phyloP scores from a whole-genome alignment of 2,888 invertebrate genomes.

The Crocallis elinguaria region DNA sequence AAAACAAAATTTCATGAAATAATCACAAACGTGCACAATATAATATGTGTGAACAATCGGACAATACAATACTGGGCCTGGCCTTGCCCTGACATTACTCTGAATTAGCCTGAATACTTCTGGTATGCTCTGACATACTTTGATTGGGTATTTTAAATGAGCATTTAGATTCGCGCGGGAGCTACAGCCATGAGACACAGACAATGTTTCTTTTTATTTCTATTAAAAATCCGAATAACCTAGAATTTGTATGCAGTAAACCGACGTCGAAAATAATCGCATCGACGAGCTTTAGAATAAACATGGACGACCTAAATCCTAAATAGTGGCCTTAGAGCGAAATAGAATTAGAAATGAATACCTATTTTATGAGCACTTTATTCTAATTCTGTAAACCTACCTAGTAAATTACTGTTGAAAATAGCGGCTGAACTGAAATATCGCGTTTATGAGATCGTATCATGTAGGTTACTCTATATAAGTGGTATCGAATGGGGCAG shows the following conservation, averaged over 20 bases:
- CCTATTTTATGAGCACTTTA: slow-evolving; percentile 48
- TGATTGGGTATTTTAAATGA: not conserved
- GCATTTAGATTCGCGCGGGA: not conserved
- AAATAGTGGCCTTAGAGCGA: slow-evolving; percentile 49
- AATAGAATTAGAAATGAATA: slow-evolving; percentile 50
- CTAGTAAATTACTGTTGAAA: slow-evolving; percentile 48
- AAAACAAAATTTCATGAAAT: slow-evolving; percentile 12
- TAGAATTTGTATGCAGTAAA: slow-evolving; percentile 7
- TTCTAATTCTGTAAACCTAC: slow-evolving; percentile 46
- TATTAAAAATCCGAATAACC: slow-evolving; percentile 6
- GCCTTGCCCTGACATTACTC: slow-evolving; percentile 28
- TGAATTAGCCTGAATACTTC: slow-evolving; percentile 21
- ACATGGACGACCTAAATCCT: slow-evolving; percentile 45
- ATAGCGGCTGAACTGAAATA: slow-evolving; percentile 56
- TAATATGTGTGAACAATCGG: slow-evolving; percentile 25
- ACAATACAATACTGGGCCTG: slow-evolving; percentile 23
- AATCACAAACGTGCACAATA: slow-evolving; percentile 23
- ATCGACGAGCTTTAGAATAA: slow-evolving; percentile 25
- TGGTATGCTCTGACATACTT: slow-evolving; percentile 6
- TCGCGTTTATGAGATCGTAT: slow-evolving; percentile 62
- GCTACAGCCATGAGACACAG: slow-evolving; percentile 3
- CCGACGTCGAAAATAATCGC: slow-evolving; percentile 13
- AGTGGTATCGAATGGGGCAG: slow-evolving; percentile 74
- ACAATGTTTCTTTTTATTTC: not conserved
- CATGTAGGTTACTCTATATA: slow-evolving; percentile 57